A percentile compares a stretch with the other conserved stretches of the same genome.
Evolutionary conservation across 2,888 invertebrate genomes (phyloP).

Genomic region (Argyra leucocephala): DNA sequence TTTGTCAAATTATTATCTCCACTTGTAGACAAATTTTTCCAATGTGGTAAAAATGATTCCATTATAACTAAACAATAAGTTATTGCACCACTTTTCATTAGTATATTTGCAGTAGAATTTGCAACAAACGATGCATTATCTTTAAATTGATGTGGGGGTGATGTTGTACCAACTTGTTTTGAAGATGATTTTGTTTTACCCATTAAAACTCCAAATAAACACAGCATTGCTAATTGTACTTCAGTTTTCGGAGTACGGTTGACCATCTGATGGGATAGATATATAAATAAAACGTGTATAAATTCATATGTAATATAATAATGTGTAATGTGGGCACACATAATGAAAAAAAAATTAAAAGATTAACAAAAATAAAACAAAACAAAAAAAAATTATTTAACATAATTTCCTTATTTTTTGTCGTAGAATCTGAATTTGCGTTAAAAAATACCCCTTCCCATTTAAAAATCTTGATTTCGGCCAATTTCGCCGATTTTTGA

Average conservation of each 20-base stretch:
- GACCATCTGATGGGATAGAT: conserved; percentile 34
- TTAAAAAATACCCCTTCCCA: too few species aligned
- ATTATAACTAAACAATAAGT: conserved; percentile 63
- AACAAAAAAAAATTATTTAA: too few species aligned
- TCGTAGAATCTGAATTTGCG: too few species aligned
- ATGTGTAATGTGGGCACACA: too few species aligned
- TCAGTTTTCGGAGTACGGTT: conserved; percentile 65
- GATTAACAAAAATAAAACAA: too few species aligned
- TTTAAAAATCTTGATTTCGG: too few species aligned
- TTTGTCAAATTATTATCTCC: conserved; percentile 33
- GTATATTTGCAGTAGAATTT: conserved; percentile 57
- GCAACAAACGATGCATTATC: conserved; percentile 53
- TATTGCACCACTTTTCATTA: conserved; percentile 61
- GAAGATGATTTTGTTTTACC: conserved; percentile 41
- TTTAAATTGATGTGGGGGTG: conserved; percentile 47
- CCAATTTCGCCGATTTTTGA: too few species aligned
- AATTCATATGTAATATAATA: too few species aligned
- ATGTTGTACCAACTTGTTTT: conserved; percentile 42
- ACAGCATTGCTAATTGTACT: conserved; percentile 78
- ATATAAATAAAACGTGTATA: too few species aligned
- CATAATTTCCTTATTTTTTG: too few species aligned
- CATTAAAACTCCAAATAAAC: conserved; percentile 62
- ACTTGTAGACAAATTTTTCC: conserved; percentile 52
- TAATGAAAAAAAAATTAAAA: too few species aligned
- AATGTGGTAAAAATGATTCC: conserved; percentile 63